Evolutionary conservation across 2,797 vertebrate species (phyloP), one percentile per base, ranked within the genome.

Genomic region (Eleutherodactylus coqui): DNA sequence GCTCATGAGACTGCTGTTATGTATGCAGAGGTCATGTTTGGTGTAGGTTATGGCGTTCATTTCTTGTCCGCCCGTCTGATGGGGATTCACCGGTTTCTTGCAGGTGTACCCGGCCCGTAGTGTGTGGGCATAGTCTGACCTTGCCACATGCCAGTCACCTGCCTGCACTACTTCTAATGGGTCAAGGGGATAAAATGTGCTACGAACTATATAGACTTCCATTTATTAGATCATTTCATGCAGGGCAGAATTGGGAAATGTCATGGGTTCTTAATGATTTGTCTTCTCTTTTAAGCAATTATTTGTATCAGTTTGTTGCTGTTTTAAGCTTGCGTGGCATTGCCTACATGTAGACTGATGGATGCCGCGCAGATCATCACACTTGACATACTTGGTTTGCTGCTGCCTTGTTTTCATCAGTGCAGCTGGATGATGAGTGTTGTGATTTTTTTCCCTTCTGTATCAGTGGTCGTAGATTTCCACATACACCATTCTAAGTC

Each of bases 121-220:
- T 81, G 45, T 69, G 43, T 38, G 19, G 43, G 34, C 47, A 75
- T 36, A n/a, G 38, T n/a, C n/a, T 83, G 81, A 73, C 67, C 81
- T 83, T 58, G 69, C 69, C 67, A 73, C 67, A 55, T 82, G 62
- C 58, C n/a, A 34, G 79, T 29, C 21, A 53, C 11, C n/a, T 32
- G 60, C 0, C 14, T 49, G 5, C 10, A 13, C 3, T 27, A 27
- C 58, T 4, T 60, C 13, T 34, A 14, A 64, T 29, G 6, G 58
- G 5, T 5, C 58, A 14, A 16, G n/a, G 27, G 1, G 16, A 51
- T 5, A 51, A 51, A 17, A 19, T 16, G 2, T 7, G 24, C 5
- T 6, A 6, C 53, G 2, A 7, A 55, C 24, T 55, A n/a, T n/a
- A 24, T n/a, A 55, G 5, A 5, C 24, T 55, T n/a, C 10, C 1